Evolutionary conservation across 1,140 invertebrate species (phyloP).

Genomic region (Brachionus plicatilis): DNA sequence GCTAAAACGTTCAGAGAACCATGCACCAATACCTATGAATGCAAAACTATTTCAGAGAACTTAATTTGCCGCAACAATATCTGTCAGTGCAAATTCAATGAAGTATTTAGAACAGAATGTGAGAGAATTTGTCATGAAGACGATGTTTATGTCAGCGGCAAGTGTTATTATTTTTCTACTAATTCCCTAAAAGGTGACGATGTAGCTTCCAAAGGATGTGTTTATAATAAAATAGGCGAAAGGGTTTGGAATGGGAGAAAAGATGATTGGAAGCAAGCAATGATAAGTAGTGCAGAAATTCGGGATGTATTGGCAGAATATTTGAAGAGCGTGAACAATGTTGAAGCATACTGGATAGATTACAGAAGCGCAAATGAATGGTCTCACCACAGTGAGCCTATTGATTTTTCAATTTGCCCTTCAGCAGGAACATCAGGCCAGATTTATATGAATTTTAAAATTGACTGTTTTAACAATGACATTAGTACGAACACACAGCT

Average conservation of each 20-base stretch:
- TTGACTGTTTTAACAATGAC: background rate
- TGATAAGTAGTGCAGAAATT: background rate
- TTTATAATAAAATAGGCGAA: background rate
- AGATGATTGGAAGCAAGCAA: background rate
- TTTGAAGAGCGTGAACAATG: background rate
- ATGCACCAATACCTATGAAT: background rate
- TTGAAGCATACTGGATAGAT: background rate
- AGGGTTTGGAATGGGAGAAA: background rate
- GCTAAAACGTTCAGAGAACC: background rate
- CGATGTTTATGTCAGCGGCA: background rate
- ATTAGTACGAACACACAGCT: background rate
- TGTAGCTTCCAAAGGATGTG: background rate
- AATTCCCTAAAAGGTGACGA: background rate
- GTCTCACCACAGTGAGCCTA: background rate
- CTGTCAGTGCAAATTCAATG: background rate
- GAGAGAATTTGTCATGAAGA: background rate
- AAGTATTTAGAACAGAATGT: background rate
- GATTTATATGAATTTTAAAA: background rate
- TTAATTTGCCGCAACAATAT: background rate
- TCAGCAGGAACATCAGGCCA: background rate
- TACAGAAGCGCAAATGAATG: background rate
- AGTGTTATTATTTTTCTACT: background rate
- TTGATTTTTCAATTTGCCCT: background rate
- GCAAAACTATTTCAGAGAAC: background rate
- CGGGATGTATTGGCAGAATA: background rate